Evolutionary conservation across 2,888 invertebrate genomes (phyloP), one percentile per base, ranked within the genome.

Genomic region (Macroteleia sp.): DNA sequence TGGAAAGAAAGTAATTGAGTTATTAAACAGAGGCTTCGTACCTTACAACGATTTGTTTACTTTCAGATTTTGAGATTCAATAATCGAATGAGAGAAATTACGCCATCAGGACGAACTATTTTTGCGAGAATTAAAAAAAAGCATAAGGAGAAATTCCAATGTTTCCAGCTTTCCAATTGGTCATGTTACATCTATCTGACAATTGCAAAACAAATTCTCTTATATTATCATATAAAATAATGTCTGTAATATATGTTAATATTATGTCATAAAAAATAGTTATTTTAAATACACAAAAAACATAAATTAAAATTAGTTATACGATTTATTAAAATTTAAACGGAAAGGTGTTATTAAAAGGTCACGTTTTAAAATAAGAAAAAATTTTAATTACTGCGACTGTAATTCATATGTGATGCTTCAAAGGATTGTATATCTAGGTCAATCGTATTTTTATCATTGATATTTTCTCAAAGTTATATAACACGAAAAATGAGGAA

Each of bases 401-500:
- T n/a, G n/a, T n/a, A n/a, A n/a, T 16, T 28, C 10, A 28, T 48
- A 30, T 14, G 9, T n/a, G 32, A 20, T 3, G 30, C 10, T 48
- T 28, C 20, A 4, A 22, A n/a, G n/a, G n/a, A 42, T n/a, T 20
- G 6, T 20, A 22, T 14, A 22, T 52, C 19, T 41, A 46, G 56
- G 56, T 56, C 56, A 56, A 41, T 12, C 9, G 42, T 14, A 17
- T 32, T 46, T 73, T 66, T 73, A 44, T 64, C 50, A 50, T n/a
- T 36, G 6, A 30, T 22, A 52, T 44, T 66, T 52, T 66, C 6
- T 36, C 22, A 39, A 46, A 66, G 59, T 74, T 74, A 32, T 12
- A 12, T 59, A 59, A 59, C 25, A 9, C 30, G 57, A 66, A 66
- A 66, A 66, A 74, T 66, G 74, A 74, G 66, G 28, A 59, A 66